A percentile compares a stretch with the other conserved stretches of the same genome.
These are phyloP conservation scores for Blastobasis lacticolella DNA, from an alignment of 2,888 invertebrate species.

Conservation along the genomic window DNA sequence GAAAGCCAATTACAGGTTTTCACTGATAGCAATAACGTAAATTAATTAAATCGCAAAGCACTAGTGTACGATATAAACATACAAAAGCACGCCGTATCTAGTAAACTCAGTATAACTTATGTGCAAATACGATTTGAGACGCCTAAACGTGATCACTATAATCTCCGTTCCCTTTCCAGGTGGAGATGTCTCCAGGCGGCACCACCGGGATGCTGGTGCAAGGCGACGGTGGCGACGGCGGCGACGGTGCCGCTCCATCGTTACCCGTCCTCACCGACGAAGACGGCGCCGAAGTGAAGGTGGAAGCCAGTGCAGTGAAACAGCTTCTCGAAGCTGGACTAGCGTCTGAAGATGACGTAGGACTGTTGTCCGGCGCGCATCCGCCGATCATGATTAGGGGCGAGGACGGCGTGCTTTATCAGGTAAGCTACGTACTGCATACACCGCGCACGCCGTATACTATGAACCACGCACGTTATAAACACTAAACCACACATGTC, in stretches of 20 bases:
- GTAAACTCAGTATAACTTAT: no score
- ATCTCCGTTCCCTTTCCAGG: constrained; percentile 25
- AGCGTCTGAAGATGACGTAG: constrained; percentile 58
- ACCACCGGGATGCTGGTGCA: constrained; percentile 76
- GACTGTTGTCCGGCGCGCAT: constrained; percentile 52
- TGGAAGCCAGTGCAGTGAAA: constrained; percentile 75
- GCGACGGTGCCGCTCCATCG: constrained; percentile 60
- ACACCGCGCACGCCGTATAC: no score
- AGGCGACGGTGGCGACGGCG: constrained; percentile 30
- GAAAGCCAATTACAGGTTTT: no score
- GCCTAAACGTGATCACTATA: background rate
- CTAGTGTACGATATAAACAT: no score
- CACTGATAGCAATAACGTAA: no score
- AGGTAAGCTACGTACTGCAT: no score
- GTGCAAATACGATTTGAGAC: no score
- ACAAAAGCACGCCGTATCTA: no score
- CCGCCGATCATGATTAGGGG: constrained; percentile 86
- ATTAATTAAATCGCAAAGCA: no score
- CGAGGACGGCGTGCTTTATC: constrained; percentile 87
- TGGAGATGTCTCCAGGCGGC: constrained; percentile 77
- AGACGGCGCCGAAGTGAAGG: constrained; percentile 65
- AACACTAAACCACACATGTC: no score
- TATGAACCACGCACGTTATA: no score
- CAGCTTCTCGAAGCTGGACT: constrained; percentile 63
- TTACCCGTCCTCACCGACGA: constrained; percentile 64